phyloP scores from a whole-genome alignment of 2,113 vertebrate genomes.

The Polyodon spathula region DNA sequence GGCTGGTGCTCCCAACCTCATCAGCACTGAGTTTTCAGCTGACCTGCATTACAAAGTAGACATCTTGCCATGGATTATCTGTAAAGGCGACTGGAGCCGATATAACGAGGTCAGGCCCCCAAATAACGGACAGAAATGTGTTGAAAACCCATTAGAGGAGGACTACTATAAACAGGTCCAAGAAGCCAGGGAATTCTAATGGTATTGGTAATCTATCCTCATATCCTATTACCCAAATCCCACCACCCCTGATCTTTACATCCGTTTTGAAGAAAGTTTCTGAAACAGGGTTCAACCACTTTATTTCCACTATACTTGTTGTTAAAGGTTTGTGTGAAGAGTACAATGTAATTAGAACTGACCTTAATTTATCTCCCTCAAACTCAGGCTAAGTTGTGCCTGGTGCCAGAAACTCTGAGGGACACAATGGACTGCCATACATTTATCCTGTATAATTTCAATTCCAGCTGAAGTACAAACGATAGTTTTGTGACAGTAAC shows the following conservation, averaged over 20 bases:
- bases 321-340: neutral
- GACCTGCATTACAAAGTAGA: conserved; percentile 97
- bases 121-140: conserved; percentile 85
- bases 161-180: conserved; percentile 90
- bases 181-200: conserved; percentile 88
- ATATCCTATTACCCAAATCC: no score
- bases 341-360: neutral
- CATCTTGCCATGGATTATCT: conserved; percentile 92
- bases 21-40: conserved; percentile 89
- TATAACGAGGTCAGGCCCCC: conserved; percentile 88
- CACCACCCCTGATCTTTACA: no score
- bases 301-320: neutral
- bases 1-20: conserved; percentile 85
- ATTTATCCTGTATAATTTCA: conserved; percentile 9
- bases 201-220: no score
- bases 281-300: conserved; percentile 5
- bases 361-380: neutral
- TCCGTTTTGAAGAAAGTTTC: no score
- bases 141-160: conserved; percentile 82
- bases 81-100: conserved; percentile 96
- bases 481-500: conserved; percentile 6
- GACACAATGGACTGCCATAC: conserved; percentile 5
- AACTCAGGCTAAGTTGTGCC: neutral
- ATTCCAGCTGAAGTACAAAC: no score
- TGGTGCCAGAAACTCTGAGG: neutral